These are phyloP conservation scores for Emmelina monodactyla DNA, from an alignment of 2,888 invertebrate genomes.

Conservation along the genomic window DNA sequence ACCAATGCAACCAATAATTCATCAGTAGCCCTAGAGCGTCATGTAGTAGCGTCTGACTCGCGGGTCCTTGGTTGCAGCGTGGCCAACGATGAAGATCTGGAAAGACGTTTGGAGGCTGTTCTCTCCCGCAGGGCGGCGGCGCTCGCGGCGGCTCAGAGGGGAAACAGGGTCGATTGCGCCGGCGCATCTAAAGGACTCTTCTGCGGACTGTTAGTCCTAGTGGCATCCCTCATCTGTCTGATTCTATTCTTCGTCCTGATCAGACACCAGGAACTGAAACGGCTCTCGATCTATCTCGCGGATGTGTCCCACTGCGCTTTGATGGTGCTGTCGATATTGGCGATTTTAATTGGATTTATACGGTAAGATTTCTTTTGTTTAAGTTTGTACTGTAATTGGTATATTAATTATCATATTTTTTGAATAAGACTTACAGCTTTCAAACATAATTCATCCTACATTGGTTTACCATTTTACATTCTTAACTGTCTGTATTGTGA, in stretches of 20 bases:
- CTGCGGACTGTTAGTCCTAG: conserved; percentile 87
- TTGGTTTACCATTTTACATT: too few species aligned
- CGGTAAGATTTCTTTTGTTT: conserved; percentile 77
- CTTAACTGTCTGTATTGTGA: too few species aligned
- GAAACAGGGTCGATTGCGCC: conserved; percentile 91
- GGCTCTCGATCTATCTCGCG: conserved; percentile 88
- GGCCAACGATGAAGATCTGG: conserved; percentile 81
- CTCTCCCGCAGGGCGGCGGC: conserved; percentile 86
- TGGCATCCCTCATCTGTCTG: conserved; percentile 90
- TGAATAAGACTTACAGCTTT: too few species aligned
- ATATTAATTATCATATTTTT: too few species aligned
- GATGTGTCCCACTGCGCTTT: conserved; percentile 90
- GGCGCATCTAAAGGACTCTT: conserved; percentile 94
- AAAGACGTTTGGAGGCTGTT: conserved; percentile 88
- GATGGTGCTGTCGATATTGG: conserved; percentile 87
- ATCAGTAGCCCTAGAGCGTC: too few species aligned
- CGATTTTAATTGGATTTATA: conserved; percentile 90
- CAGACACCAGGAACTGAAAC: conserved; percentile 81
- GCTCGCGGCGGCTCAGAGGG: conserved; percentile 81
- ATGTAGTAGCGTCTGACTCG: too few species aligned
- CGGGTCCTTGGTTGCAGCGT: conserved; percentile 61
- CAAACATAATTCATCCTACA: too few species aligned
- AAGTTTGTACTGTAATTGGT: too few species aligned
- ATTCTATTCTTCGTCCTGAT: conserved; percentile 96
- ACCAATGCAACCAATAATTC: too few species aligned